Evolutionary conservation across 2,888 invertebrate species (phyloP), one percentile per base, ranked within the genome.

Genomic region (Epinotia ramella): DNA sequence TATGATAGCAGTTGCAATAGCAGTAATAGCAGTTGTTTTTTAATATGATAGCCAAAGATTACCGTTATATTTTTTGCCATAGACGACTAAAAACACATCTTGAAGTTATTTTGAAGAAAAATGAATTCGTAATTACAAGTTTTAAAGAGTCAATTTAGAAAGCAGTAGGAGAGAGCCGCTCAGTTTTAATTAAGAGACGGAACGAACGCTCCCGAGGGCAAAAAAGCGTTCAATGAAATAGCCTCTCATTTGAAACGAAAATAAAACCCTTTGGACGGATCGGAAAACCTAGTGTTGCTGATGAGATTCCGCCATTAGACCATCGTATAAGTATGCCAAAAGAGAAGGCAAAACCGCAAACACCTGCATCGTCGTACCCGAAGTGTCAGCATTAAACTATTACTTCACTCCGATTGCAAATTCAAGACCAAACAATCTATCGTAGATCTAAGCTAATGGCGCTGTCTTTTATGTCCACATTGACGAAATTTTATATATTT

Each of bases 71-170:
- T 49, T 24, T 16, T 49, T 24, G 3, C 11, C 11, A 13, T 33
- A 53, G 66, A 33, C 53, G 66, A 66, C 18, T 13, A 53, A 53
- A 71, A 64, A 40, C 18, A 11, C 20, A 44, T 62, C 63, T 59
- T 62, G 44, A 80, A 74, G 66, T 68, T 70, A 28, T 66, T 73
- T 74, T 72, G 68, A 78, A 79, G 80, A 85, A 84, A 84, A 85
- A 85, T 84, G 81, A 84, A 86, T 86, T 83, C 84, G 85, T 73
- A 88, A 88, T 88, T 84, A 86, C 86, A 87, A 89, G 83, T 88
- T 89, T 86, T 86, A 86, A 88, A 89, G 86, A 90, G 88, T 89
- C 89, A 88, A 90, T 90, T 90, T 87, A 84, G 86, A 83, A 79
- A 83, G 82, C 81, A 80, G 78, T 78, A 79, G 81, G 78, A 78